Base-by-base conservation (phyloP, 2,888 invertebrate species). In the Nomada lathburiana region DNA sequence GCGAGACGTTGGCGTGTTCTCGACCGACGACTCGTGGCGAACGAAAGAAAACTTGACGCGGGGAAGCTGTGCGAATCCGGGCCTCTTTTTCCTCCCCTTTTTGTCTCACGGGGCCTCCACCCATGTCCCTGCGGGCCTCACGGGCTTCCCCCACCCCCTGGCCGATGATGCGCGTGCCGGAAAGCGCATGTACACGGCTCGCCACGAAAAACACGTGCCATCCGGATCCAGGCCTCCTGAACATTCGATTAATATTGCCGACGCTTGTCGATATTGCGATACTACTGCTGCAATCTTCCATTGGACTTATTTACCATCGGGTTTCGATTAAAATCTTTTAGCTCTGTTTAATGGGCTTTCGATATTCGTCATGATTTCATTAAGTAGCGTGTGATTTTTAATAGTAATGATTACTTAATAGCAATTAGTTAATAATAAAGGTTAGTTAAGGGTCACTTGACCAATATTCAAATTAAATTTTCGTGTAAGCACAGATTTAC, bases 111-210 rank as follows among this genome's bases (percentile, higher is more conserved):
- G 53, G 70, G 47, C 44, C 69, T 23, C 29, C 57, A 62, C 63
- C 60, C 78, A 52, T 74, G 36, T 75, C 52, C 84, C 65, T 70
- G 16, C 44, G 57, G 64, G 50, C 57, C 57, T 47, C 60, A 26
- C 57, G 65, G 23, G 69, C 75, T 70, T 78, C 78, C 64, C 79
- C 68, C 85, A 80, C 77, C 64, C 23, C 3, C 44, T n/a, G 44
- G 11, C 55, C 73, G 23, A 18, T 57, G 71, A 80, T 83, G 69
- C 83, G 83, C 88, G 86, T 88, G 87, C 86, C 88, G 78, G 72
- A 85, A 79, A 84, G 60, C 74, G 59, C 69, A 59, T 57, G 55
- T 42, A 23, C 64, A 52, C 23, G 62, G 55, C 73, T 52, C 47
- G 18, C 44, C 67, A 62, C 59, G 73, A 83, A 83, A 83, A 80